phyloP scores from a whole-genome alignment of 2,797 vertebrate species.

The Tadarida brasiliensis region DNA sequence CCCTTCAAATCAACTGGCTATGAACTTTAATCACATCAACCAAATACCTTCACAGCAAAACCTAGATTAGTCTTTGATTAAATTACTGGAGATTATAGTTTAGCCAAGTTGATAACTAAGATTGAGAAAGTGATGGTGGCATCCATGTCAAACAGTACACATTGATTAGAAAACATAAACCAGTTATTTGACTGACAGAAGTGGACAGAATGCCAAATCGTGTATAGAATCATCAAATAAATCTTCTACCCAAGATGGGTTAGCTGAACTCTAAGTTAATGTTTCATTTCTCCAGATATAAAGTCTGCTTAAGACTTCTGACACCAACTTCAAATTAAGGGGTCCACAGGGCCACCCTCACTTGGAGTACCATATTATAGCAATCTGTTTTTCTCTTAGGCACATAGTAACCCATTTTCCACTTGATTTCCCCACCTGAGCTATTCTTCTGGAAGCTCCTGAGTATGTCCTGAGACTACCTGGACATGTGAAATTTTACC shows the following conservation, averaged over 20 bases:
- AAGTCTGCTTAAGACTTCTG: not conserved
- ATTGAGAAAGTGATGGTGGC: not conserved
- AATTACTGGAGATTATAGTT: not conserved
- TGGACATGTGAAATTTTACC: not conserved
- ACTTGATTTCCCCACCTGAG: not conserved
- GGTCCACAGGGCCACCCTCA: not conserved
- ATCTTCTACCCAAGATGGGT: not conserved
- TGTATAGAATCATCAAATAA: not conserved
- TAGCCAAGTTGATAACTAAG: not conserved
- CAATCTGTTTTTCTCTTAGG: not conserved
- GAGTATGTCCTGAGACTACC: not conserved
- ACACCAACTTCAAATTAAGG: not conserved
- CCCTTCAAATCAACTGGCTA: not conserved
- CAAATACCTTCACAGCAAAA: not conserved
- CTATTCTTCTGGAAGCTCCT: not conserved
- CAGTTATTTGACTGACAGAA: not conserved
- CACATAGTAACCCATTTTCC: not conserved
- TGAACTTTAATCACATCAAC: not conserved
- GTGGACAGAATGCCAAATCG: not conserved
- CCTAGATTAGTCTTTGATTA: not conserved
- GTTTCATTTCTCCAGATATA: not conserved
- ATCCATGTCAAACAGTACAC: not conserved
- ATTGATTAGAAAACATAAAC: not conserved
- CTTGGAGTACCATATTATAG: not conserved
- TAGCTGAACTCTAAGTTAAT: not conserved